Percentiles rank a stretch among this genome's conserved stretches.
phyloP scores from a whole-genome alignment of 2,113 vertebrate genomes.

The Hiodon tergisus region DNA sequence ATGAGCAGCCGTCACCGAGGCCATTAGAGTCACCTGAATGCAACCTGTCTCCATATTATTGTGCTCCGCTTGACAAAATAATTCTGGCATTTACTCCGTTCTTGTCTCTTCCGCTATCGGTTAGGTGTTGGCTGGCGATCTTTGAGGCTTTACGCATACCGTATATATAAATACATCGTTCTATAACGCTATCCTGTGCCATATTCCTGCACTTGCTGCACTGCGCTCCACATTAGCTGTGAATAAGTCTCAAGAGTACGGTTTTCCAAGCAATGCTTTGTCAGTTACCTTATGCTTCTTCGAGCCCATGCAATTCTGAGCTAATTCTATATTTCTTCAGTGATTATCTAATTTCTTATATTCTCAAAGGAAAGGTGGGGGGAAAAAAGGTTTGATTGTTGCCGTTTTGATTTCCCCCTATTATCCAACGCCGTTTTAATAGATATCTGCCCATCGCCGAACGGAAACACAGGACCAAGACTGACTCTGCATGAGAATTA shows the following conservation, averaged over 20 bases:
- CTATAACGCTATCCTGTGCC: slow-evolving; percentile 18
- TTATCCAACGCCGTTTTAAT: background rate
- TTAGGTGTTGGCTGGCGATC: slow-evolving; percentile 24
- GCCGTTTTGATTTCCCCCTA: background rate
- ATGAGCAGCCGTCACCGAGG: slow-evolving; percentile 34
- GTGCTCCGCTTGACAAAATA: slow-evolving; percentile 48
- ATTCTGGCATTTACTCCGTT: slow-evolving; percentile 34
- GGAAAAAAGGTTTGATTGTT: background rate
- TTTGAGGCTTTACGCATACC: background rate
- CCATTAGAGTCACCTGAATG: slow-evolving; percentile 40
- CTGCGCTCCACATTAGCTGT: background rate
- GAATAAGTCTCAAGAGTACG: slow-evolving; percentile 9
- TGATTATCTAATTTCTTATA: background rate
- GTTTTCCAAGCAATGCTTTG: slow-evolving; percentile 9
- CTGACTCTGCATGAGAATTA: slow-evolving; percentile 27
- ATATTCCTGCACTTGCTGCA: slow-evolving; percentile 10
- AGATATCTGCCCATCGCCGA: background rate
- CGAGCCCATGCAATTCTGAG: background rate
- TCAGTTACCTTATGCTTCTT: slow-evolving; percentile 9
- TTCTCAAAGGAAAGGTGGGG: background rate
- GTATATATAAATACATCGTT: background rate
- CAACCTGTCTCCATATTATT: slow-evolving; percentile 45
- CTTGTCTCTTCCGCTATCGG: slow-evolving; percentile 28
- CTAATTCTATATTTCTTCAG: background rate
- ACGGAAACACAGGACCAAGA: background rate